These are phyloP conservation scores for Parauchenoglanis ngamensis DNA, from an alignment of 2,797 vertebrate species.

Conservation along the genomic window DNA sequence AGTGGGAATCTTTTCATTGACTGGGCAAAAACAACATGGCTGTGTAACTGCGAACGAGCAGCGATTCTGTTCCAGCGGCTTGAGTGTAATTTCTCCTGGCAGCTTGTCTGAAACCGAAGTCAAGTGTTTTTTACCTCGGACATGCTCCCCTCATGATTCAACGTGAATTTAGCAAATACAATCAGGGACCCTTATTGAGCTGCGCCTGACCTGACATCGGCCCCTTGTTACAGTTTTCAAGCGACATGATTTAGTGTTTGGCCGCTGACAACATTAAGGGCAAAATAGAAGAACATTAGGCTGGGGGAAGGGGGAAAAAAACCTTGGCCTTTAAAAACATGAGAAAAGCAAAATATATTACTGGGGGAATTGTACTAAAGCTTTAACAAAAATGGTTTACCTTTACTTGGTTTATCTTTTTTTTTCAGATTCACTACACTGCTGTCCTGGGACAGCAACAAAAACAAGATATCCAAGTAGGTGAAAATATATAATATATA, in stretches of 20 bases:
- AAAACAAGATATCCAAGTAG: too few species aligned
- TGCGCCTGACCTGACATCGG: background rate
- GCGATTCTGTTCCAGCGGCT: background rate
- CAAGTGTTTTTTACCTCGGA: background rate
- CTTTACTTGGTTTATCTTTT: background rate
- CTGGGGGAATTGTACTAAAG: background rate
- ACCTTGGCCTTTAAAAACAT: background rate
- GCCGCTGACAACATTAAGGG: background rate
- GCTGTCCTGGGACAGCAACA: background rate
- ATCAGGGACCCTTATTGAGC: slow-evolving; percentile 27
- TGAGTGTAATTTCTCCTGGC: slow-evolving; percentile 28
- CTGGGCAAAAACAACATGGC: background rate
- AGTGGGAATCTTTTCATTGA: background rate
- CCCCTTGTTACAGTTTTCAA: slow-evolving; percentile 2
- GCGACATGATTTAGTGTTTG: background rate
- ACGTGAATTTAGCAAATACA: slow-evolving; percentile 32
- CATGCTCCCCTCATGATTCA: background rate
- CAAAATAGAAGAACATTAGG: slow-evolving; percentile 5
- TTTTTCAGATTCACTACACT: too few species aligned
- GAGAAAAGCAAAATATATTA: background rate
- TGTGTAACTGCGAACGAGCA: background rate
- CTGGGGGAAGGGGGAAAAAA: background rate
- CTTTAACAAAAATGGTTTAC: background rate
- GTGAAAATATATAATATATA: background rate
- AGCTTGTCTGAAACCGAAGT: slow-evolving; percentile 1